Conservation (phyloP, 2,888 invertebrate genomes). For the Stenodera caucasica region DNA sequence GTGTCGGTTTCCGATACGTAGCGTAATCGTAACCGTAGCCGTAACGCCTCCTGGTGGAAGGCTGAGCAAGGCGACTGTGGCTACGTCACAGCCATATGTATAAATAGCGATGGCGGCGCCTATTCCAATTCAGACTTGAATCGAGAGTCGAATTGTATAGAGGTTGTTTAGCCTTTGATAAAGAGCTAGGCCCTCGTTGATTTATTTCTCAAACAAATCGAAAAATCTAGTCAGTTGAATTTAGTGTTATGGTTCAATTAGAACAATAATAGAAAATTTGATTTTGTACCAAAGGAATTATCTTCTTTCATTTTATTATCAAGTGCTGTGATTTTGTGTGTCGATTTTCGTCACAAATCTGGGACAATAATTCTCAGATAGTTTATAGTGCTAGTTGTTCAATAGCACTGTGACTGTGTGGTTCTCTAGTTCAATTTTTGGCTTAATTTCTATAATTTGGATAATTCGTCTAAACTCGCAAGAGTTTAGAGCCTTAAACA, state of each 20-base stretch:
- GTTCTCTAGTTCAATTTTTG: conserved; percentile 8
- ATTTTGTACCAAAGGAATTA: conserved; percentile 17
- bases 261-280: conserved; percentile 3
- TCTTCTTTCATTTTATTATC: background rate
- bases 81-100: conserved; percentile 37
- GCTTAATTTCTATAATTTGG: too few species aligned
- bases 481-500: conserved; percentile 40
- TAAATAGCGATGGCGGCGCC: conserved; percentile 24
- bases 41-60: conserved; percentile 22
- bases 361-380: background rate
- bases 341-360: conserved; percentile 9
- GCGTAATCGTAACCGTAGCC: background rate
- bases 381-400: background rate
- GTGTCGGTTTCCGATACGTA: conserved; percentile 20
- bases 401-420: conserved; percentile 10
- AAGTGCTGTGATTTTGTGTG: conserved; percentile 24
- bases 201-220: background rate
- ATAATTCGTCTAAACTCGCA: conserved; percentile 37
- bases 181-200: conserved; percentile 43
- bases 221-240: conserved; percentile 39
- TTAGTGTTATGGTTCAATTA: conserved; percentile 25
- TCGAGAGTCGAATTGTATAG: conserved; percentile 27
- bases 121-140: conserved; percentile 36
- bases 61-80: conserved; percentile 10
- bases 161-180: conserved; percentile 43